Evolutionary conservation across 2,888 invertebrate species (phyloP).

Genomic region (Phytoseiulus persimilis): DNA sequence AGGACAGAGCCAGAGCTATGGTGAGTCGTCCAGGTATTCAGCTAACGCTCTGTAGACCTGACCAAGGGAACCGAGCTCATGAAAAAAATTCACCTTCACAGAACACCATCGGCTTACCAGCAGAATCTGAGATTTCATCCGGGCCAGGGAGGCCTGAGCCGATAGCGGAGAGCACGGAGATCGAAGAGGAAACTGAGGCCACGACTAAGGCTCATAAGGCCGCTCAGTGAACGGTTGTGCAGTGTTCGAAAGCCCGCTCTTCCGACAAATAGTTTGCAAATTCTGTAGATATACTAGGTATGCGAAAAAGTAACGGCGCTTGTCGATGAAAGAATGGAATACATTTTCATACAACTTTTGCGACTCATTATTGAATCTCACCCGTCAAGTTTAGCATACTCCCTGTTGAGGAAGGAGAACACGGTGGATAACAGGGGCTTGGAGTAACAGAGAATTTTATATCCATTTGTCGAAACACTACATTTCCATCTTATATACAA

Average conservation of each 20-base stretch:
- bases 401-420: background rate
- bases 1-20: constrained; percentile 62
- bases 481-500: constrained; percentile 6
- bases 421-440: background rate
- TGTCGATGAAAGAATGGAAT: background rate
- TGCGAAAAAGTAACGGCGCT: background rate
- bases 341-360: background rate
- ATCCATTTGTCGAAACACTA: constrained; percentile 24
- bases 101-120: constrained; percentile 7
- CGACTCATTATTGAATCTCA: too few relatives aligned
- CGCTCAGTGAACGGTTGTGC: background rate
- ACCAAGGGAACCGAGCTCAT: background rate
- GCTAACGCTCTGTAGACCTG: background rate
- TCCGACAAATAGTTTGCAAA: background rate
- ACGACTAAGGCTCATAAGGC: background rate
- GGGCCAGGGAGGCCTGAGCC: background rate
- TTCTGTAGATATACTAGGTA: background rate
- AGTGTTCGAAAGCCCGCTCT: too few relatives aligned
- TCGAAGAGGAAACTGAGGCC: background rate
- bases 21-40: constrained; percentile 48
- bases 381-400: too few relatives aligned
- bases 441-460: background rate
- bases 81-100: background rate
- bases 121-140: background rate
- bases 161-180: background rate